A percentile compares a stretch with the other conserved stretches of the same genome.
Evolutionary conservation across 2,888 invertebrate genomes (phyloP).

Genomic region (Sinopyrophorus schimmeli): DNA sequence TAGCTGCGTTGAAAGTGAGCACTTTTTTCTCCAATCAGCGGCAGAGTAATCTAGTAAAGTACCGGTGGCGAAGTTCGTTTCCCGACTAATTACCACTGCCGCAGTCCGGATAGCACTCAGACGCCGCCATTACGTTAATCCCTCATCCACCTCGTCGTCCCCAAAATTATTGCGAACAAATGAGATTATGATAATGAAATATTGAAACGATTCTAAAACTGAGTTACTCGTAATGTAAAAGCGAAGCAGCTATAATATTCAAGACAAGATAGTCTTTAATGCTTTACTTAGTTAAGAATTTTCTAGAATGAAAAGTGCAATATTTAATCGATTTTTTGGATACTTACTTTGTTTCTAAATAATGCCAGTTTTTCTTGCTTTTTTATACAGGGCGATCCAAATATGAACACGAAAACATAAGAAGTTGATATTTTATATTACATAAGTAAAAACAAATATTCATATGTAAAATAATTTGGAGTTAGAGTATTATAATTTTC

Average conservation of each 20-base stretch:
- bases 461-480: too few species aligned
- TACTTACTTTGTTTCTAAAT: too few species aligned
- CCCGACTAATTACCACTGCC: slow-evolving; percentile 30
- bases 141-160: slow-evolving; percentile 19
- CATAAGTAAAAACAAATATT: too few species aligned
- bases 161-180: slow-evolving; percentile 27
- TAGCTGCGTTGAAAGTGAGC: slow-evolving; percentile 18
- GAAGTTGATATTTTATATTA: too few species aligned
- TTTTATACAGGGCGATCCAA: too few species aligned
- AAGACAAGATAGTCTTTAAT: too few species aligned
- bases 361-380: too few species aligned
- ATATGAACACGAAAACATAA: too few species aligned
- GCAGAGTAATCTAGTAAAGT: slow-evolving; percentile 29
- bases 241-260: slow-evolving; percentile 20
- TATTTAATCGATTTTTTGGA: too few species aligned
- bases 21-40: slow-evolving; percentile 29
- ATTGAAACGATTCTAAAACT: slow-evolving; percentile 22
- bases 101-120: slow-evolving; percentile 31
- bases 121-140: slow-evolving; percentile 29
- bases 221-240: slow-evolving; percentile 20
- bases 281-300: too few species aligned
- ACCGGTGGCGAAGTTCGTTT: slow-evolving; percentile 28
- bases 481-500: too few species aligned
- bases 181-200: slow-evolving; percentile 28
- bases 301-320: not conserved